Conservation (phyloP, 1,140 invertebrate species). For the Sitophilus oryzae region DNA sequence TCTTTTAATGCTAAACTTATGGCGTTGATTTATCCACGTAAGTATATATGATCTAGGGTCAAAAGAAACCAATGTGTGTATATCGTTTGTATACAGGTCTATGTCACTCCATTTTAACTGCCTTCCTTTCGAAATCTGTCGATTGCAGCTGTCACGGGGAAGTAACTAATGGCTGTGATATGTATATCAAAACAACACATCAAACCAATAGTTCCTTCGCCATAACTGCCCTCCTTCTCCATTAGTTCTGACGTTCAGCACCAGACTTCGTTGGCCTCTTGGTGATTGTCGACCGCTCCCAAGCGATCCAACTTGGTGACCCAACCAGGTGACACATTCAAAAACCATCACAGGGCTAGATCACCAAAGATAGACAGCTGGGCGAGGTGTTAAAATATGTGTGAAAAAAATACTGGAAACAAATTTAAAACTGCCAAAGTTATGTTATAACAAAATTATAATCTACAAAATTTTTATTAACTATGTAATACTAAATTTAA, state of each 20-base stretch:
- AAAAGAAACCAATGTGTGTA: too few species aligned
- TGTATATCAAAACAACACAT: constrained; percentile 36
- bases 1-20: too few species aligned
- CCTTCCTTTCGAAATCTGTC: constrained; percentile 1
- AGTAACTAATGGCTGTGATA: constrained; percentile 46
- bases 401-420: background rate
- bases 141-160: constrained; percentile 21
- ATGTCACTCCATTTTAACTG: too few species aligned
- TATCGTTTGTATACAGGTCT: too few species aligned
- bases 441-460: too few species aligned
- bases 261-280: background rate
- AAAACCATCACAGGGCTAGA: constrained; percentile 43
- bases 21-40: too few species aligned
- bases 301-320: constrained; percentile 33
- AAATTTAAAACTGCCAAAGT: background rate
- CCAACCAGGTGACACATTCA: constrained; percentile 32
- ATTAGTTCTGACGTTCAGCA: too few species aligned
- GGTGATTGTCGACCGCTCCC: constrained; percentile 4
- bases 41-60: too few species aligned
- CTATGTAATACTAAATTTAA: too few species aligned
- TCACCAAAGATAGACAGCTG: constrained; percentile 41
- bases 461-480: too few species aligned
- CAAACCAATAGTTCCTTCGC: constrained; percentile 42
- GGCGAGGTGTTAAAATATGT: background rate
- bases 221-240: constrained; percentile 22